A percentile compares a stretch with the other conserved stretches of the same genome.
Conservation (phyloP, 1,140 invertebrate species). For the Drosophila pectinifera region DNA sequence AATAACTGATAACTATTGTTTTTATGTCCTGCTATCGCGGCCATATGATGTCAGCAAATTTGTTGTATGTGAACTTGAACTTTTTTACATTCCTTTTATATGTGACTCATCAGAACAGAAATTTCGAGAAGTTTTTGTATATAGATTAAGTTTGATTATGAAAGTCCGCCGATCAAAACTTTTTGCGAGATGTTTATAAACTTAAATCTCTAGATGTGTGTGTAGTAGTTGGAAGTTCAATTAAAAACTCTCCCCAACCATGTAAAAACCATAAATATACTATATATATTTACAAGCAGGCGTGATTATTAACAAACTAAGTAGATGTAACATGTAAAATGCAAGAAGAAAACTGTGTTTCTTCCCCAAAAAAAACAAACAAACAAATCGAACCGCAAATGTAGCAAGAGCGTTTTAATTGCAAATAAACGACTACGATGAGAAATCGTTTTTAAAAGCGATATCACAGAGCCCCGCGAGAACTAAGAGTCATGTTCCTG, state of each 20-base stretch:
- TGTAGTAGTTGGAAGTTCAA: constrained; percentile 69
- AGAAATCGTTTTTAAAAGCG: constrained; percentile 44
- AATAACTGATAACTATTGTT: constrained; percentile 38
- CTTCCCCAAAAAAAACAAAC: constrained; percentile 22
- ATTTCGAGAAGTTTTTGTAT: constrained; percentile 63
- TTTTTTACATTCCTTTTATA: constrained; percentile 56
- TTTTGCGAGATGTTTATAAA: constrained; percentile 48
- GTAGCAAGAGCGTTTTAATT: constrained; percentile 68
- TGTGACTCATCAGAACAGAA: constrained; percentile 22
- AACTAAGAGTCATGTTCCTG: constrained; percentile 27
- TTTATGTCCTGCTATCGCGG: constrained; percentile 18
- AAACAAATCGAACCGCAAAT: constrained; percentile 45
- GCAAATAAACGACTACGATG: constrained; percentile 62
- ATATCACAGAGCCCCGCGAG: constrained; percentile 22
- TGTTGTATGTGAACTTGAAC: constrained; percentile 24
- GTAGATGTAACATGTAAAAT: constrained; percentile 31
- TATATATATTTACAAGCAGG: constrained; percentile 70
- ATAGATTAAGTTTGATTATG: constrained; percentile 68
- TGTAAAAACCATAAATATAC: constrained; percentile 47
- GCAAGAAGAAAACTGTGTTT: constrained; percentile 16
- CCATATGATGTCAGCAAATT: constrained; percentile 27
- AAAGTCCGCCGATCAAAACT: constrained; percentile 48
- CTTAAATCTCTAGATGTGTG: constrained; percentile 70
- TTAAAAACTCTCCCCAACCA: constrained; percentile 60
- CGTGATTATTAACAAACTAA: constrained; percentile 70